A percentile compares a stretch with the other conserved stretches of the same genome.
Conservation (phyloP, 2,888 invertebrate species). For the Macrophya annulata region DNA sequence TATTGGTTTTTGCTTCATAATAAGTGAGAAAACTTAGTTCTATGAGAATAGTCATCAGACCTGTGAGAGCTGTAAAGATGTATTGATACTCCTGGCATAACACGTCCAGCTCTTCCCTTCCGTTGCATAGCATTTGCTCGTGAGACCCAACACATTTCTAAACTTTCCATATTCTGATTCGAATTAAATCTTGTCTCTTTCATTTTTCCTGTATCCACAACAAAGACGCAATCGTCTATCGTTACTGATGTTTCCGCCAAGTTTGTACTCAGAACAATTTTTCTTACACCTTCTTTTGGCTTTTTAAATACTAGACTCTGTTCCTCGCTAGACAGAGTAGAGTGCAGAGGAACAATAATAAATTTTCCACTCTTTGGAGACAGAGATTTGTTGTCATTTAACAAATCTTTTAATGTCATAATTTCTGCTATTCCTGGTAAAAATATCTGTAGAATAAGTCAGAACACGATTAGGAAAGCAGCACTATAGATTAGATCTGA, state of each 20-base stretch:
- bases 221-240: slow-evolving; percentile 97
- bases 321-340: slow-evolving; percentile 91
- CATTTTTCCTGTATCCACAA: slow-evolving; percentile 95
- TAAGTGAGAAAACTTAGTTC: background rate
- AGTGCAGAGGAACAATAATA: slow-evolving; percentile 91
- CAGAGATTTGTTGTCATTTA: slow-evolving; percentile 85
- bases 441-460: slow-evolving; percentile 81
- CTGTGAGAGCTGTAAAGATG: slow-evolving; percentile 91
- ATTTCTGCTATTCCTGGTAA: slow-evolving; percentile 92
- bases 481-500: slow-evolving; percentile 39
- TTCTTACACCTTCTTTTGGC: slow-evolving; percentile 87
- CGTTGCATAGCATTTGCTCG: slow-evolving; percentile 94
- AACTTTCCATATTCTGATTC: slow-evolving; percentile 92
- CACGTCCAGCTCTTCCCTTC: slow-evolving; percentile 94
- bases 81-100: slow-evolving; percentile 92
- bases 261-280: slow-evolving; percentile 94
- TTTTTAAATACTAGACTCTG: slow-evolving; percentile 89
- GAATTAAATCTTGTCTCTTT: slow-evolving; percentile 92
- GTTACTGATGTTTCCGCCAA: slow-evolving; percentile 98
- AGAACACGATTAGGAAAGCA: slow-evolving; percentile 6
- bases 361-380: slow-evolving; percentile 85
- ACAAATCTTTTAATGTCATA: slow-evolving; percentile 85
- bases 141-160: slow-evolving; percentile 95
- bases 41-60: slow-evolving; percentile 62
- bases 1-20: background rate